A percentile compares a stretch with the other conserved stretches of the same genome.
phyloP scores from a whole-genome alignment of 2,113 vertebrate genomes.

The Syngnathoides biaculeatus region DNA sequence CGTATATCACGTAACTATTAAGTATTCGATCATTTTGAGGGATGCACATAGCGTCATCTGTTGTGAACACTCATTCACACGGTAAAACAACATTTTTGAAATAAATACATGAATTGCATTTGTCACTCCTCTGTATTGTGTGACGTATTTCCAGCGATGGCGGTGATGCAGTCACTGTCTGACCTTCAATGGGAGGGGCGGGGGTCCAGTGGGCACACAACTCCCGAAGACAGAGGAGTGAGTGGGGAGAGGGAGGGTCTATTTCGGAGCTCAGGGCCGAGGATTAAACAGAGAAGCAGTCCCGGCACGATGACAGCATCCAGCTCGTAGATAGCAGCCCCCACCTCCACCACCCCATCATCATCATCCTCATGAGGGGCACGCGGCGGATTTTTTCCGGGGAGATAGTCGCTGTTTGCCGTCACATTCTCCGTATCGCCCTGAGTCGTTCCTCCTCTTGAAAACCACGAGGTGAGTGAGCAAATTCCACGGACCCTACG shows the following conservation, averaged over 20 bases:
- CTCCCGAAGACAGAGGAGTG: slow-evolving; percentile 34
- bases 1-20: too few relatives aligned
- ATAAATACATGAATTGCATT: neutral
- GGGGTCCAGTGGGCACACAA: slow-evolving; percentile 32
- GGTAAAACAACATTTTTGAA: neutral
- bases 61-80: neutral
- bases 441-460: slow-evolving; percentile 37
- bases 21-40: neutral
- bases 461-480: slow-evolving; percentile 70
- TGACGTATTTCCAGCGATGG: neutral
- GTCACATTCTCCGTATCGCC: slow-evolving; percentile 16
- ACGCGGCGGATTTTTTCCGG: slow-evolving; percentile 31
- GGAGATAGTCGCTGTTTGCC: slow-evolving; percentile 9
- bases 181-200: slow-evolving; percentile 48
- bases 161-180: slow-evolving; percentile 2
- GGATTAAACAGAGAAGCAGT: slow-evolving; percentile 68
- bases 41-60: neutral
- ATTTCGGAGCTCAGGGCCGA: slow-evolving; percentile 63
- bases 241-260: slow-evolving; percentile 35
- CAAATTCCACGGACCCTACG: neutral
- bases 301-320: slow-evolving; percentile 71
- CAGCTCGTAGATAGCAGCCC: slow-evolving; percentile 54
- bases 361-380: slow-evolving; percentile 48
- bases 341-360: slow-evolving; percentile 20
- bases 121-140: neutral